A percentile compares a stretch with the other conserved stretches of the same genome.
phyloP scores from a whole-genome alignment of 2,888 invertebrate genomes.

The Hirtodrosophila confusa region DNA sequence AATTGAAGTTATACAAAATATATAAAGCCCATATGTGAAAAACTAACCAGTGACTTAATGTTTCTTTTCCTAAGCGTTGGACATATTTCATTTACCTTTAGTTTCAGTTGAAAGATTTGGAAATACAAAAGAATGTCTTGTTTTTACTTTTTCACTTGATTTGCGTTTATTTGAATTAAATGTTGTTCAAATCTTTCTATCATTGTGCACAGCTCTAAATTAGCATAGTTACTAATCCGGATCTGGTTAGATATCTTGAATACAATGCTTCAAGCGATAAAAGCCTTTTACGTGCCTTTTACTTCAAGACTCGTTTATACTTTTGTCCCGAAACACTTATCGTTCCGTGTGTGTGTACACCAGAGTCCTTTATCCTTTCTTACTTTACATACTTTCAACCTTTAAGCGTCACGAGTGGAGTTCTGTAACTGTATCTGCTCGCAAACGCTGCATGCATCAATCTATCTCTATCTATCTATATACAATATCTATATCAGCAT shows the following conservation, averaged over 20 bases:
- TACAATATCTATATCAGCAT: slow-evolving; percentile 37
- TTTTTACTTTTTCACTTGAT: slow-evolving; percentile 18
- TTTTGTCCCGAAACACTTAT: slow-evolving; percentile 20
- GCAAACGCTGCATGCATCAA: slow-evolving; percentile 64
- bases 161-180: slow-evolving; percentile 34
- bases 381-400: slow-evolving; percentile 5
- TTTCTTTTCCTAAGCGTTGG: slow-evolving; percentile 9
- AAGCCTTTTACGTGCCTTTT: slow-evolving; percentile 75
- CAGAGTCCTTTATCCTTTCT: slow-evolving; percentile 13
- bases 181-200: slow-evolving; percentile 79
- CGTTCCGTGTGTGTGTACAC: slow-evolving; percentile 44
- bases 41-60: slow-evolving; percentile 17
- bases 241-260: slow-evolving; percentile 17
- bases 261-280: slow-evolving; percentile 27
- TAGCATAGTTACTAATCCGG: slow-evolving; percentile 20
- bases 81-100: slow-evolving; percentile 8
- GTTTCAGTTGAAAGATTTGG: slow-evolving; percentile 16
- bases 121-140: background rate
- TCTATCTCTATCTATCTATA: slow-evolving; percentile 34
- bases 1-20: slow-evolving; percentile 49
- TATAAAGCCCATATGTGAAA: slow-evolving; percentile 37
- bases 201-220: slow-evolving; percentile 63
- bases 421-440: slow-evolving; percentile 36
- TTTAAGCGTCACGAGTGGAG: slow-evolving; percentile 29
- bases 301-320: slow-evolving; percentile 29